phyloP scores from a whole-genome alignment of 2,797 vertebrate species.

The Spizella passerina region DNA sequence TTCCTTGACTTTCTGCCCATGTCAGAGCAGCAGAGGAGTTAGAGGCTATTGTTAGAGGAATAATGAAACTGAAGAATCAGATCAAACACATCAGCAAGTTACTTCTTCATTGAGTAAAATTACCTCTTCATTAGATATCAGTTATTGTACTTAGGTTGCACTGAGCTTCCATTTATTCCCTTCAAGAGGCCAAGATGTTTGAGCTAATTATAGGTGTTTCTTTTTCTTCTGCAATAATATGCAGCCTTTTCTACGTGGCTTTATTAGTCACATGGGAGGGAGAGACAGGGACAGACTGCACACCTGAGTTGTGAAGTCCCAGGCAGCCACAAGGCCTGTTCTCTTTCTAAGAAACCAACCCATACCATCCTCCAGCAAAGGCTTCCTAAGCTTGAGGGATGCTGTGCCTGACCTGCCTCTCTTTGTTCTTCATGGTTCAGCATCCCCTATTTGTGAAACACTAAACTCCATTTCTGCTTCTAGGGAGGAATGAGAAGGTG shows the following conservation, averaged over 20 bases:
- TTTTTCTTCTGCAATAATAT: background rate
- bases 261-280: background rate
- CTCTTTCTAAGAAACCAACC: background rate
- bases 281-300: background rate
- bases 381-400: background rate
- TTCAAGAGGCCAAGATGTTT: background rate
- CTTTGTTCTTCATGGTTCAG: background rate
- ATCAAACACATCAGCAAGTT: background rate
- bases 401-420: background rate
- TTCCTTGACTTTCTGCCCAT: background rate
- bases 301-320: background rate
- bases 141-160: background rate
- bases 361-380: background rate
- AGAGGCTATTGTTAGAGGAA: background rate
- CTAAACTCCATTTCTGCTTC: conserved; percentile 30
- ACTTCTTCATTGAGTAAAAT: background rate
- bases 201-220: background rate
- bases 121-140: background rate
- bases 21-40: background rate
- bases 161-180: background rate
- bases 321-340: background rate
- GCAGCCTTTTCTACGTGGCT: background rate
- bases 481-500: conserved; percentile 83
- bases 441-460: background rate
- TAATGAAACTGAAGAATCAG: background rate